Base-by-base conservation (phyloP, 2,888 invertebrate genomes). In the Bimastos eiseni region DNA sequence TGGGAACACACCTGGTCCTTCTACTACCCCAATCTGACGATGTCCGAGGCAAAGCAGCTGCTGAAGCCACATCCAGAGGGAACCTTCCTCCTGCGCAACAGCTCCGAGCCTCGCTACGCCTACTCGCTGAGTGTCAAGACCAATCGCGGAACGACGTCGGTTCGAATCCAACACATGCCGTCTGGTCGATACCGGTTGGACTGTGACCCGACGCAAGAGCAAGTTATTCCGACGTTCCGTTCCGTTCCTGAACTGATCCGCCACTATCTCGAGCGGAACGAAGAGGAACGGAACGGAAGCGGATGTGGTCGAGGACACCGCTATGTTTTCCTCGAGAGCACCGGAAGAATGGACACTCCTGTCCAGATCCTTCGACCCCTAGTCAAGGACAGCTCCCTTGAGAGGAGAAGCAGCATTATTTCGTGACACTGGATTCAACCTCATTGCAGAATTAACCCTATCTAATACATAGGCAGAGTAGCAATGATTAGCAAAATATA, bases 41-140 rank as follows among this genome's bases (percentile, higher is more conserved):
- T 90, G 90, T 24, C 70, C 37, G 90, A 90, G n/a, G 90, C 55
- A 0, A 49, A 70, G 30, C 17, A 90, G 19, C 33, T 37, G 37
- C 70, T 90, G 19, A 37, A 15, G 21, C 37, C n/a, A 21, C 37
- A 33, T 70, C 37, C 37, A 30, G 70, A 55, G 13, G 98, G 98
- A 8, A 96, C 97, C 0, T 98, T 97, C 95, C 95, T 98, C 91
- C 96, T 98, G 92, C 96, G 98, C 89, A 97, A 97, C 94, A 97
- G 97, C 0, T 97, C 97, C 15, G 97, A 97, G 94, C 96, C 97
- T 89, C 96, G 96, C 94, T 97, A 96, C 95, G 96, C 97, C 92
- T 98, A 97, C 95, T 97, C 97, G 30, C 95, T 98, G 91, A 97
- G 97, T 93, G 97, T 98, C 90, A 97, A 97, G 95, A 98, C 97